Evolutionary conservation across 2,797 vertebrate genomes (phyloP).

Genomic region (Alca torda): DNA sequence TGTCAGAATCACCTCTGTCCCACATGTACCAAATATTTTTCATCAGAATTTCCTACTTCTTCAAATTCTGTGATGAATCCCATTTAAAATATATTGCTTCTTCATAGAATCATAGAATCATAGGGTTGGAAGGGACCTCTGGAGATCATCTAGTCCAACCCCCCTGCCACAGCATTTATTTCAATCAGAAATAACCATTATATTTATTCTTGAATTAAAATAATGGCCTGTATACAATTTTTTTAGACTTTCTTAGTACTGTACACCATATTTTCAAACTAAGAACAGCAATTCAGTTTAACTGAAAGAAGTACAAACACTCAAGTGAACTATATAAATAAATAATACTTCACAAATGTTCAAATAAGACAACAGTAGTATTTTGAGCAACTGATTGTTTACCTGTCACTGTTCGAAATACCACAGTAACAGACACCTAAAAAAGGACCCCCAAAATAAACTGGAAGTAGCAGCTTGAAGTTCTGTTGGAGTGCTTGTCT

Average conservation of each 20-base stretch:
- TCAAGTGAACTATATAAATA: background rate
- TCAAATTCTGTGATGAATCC: background rate
- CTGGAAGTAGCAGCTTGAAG: slow-evolving; percentile 53
- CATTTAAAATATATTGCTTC: background rate
- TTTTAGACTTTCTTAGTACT: background rate
- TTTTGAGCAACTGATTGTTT: background rate
- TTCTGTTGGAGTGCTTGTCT: slow-evolving; percentile 53
- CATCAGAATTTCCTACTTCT: background rate
- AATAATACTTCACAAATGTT: background rate
- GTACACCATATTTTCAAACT: background rate
- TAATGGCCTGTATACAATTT: background rate
- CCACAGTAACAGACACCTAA: background rate
- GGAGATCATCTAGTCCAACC: too few relatives aligned
- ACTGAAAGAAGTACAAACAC: background rate
- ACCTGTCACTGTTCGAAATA: background rate
- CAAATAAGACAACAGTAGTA: background rate
- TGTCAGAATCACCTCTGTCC: background rate
- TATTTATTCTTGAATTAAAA: background rate
- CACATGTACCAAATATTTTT: background rate
- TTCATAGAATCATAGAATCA: too few relatives aligned
- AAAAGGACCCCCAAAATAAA: slow-evolving; percentile 28
- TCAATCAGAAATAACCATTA: background rate
- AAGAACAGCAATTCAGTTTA: background rate
- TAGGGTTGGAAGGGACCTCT: too few relatives aligned
- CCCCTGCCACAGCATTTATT: too few relatives aligned